These are phyloP conservation scores for Andinoacara biseriatus DNA, from an alignment of 2,113 vertebrate species.

Conservation along the genomic window DNA sequence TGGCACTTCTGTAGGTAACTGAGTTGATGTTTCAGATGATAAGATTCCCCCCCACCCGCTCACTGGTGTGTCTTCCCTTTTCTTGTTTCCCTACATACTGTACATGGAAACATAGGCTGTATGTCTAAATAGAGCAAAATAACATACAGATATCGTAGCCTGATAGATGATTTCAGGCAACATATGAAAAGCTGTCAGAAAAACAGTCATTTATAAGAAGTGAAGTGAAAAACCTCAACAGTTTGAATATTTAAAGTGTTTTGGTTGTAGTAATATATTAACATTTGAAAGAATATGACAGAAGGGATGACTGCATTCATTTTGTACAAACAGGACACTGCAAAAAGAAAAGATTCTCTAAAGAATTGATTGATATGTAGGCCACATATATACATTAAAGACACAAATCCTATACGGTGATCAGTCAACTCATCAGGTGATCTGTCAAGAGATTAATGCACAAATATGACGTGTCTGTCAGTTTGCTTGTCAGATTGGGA, in stretches of 20 bases:
- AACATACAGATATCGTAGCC: neutral
- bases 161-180: neutral
- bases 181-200: neutral
- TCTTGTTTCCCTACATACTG: neutral
- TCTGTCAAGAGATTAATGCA: constrained; percentile 6
- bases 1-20: neutral
- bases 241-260: neutral
- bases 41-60: neutral
- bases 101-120: neutral
- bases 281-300: neutral
- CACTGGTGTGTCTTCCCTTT: no score
- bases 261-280: neutral
- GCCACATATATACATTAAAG: neutral
- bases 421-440: constrained; percentile 6
- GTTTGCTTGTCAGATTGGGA: neutral
- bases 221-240: neutral
- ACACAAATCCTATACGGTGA: neutral
- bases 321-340: neutral
- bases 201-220: neutral
- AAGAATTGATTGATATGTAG: neutral
- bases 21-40: neutral
- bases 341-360: neutral
- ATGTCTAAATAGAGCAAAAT: neutral
- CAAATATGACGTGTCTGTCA: constrained; percentile 11
- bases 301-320: neutral